A percentile compares a stretch with the other conserved stretches of the same genome.
These are phyloP conservation scores for Delia radicum DNA, from an alignment of 1,140 invertebrate species.

Conservation along the genomic window DNA sequence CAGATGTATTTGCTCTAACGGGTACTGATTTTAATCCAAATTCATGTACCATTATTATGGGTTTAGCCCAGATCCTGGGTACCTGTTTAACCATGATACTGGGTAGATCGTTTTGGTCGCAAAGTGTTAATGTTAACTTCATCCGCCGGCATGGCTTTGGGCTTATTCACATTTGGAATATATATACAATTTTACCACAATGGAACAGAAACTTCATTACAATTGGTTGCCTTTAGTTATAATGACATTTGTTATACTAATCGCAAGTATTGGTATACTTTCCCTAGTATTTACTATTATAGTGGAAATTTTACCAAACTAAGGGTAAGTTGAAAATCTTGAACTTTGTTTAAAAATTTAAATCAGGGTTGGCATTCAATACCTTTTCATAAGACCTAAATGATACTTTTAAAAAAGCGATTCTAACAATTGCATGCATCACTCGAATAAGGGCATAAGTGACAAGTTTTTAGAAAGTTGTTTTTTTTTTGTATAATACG, in stretches of 20 bases:
- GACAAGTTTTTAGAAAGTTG: too few species aligned
- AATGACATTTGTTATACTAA: constrained; percentile 38
- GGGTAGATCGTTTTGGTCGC: constrained; percentile 31
- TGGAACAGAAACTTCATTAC: not conserved
- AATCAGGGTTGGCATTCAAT: too few species aligned
- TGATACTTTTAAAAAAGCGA: too few species aligned
- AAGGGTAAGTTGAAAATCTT: too few species aligned
- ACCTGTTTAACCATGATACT: constrained; percentile 7
- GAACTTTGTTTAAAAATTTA: too few species aligned
- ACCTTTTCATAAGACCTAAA: too few species aligned
- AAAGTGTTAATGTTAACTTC: constrained; percentile 29
- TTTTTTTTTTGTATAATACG: too few species aligned
- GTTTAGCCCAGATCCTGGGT: constrained; percentile 50
- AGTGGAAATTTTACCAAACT: constrained; percentile 47
- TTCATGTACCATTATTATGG: constrained; percentile 73
- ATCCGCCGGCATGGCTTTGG: constrained; percentile 24
- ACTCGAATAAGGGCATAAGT: too few species aligned
- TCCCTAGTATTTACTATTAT: constrained; percentile 43
- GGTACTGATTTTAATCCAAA: constrained; percentile 62
- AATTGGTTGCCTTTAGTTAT: constrained; percentile 26
- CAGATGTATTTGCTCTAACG: constrained; percentile 67
- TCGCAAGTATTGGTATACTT: constrained; percentile 41
- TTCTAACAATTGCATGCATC: too few species aligned
- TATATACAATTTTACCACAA: constrained; percentile 21
- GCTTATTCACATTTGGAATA: constrained; percentile 10